Evolutionary conservation across 2,888 invertebrate species (phyloP), one percentile per base, ranked within the genome.

Genomic region (Lasioglossum malachurum): DNA sequence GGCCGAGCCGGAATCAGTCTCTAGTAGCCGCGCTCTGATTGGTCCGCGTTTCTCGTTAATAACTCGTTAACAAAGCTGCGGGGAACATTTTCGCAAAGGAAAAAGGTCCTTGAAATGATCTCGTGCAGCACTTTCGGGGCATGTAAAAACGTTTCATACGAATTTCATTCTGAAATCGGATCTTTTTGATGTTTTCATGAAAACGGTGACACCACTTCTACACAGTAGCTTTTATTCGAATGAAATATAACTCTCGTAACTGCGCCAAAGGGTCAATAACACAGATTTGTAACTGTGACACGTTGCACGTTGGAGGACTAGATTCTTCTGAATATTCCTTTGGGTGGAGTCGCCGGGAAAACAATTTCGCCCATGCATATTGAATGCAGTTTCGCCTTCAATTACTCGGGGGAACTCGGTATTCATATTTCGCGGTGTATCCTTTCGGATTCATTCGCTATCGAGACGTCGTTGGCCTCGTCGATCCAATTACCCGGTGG

Each of bases 401-500:
- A 74, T 74, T 72, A 44, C 44, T 44, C 16, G 72, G 0, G 14
- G 44, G n/a, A 7, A 44, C 72, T 72, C n/a, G 69, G 38, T 23
- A 41, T n/a, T 69, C 38, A n/a, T 69, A 69, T 69, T 69, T 69
- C 14, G 1, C 72, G 2, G 41, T 72, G 72, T 16, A n/a, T 44
- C 72, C 41, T n/a, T 44, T 44, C 72, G 44, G 72, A 44, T 23
- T 38, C n/a, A 71, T 71, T 41, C 71, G n/a, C n/a, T 64, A 64
- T 31, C n/a, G 64, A 64, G 7, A 31, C 64, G 31, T 64, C 14
- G 64, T 64, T 31, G 64, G 27, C 64, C 44, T 14, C 41, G n/a
- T 44, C 73, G 71, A 72, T n/a, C 60, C 75, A 76, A 53, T 83
- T 80, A 73, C 38, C 64, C 38, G 69, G 35, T 60, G 74, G 69